Conservation (phyloP, 2,113 vertebrate species). For the Pheucticus melanocephalus region DNA sequence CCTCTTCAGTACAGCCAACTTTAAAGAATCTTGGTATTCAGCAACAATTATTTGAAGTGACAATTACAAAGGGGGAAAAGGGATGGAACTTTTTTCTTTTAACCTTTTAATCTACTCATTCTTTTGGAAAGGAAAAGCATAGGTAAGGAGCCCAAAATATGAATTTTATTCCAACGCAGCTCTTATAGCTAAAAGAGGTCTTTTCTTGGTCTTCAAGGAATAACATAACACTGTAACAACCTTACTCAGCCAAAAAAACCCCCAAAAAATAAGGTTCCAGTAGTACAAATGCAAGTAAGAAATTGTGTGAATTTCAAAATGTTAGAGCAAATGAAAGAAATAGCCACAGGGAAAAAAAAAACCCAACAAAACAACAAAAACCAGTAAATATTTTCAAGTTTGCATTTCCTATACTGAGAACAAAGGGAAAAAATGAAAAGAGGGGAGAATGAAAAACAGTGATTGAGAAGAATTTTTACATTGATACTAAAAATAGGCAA, state of each 20-base stretch:
- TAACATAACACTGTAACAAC: neutral
- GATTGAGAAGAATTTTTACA: neutral
- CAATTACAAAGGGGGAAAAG: neutral
- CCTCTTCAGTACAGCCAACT: neutral
- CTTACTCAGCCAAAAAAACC: neutral
- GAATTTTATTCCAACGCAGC: neutral
- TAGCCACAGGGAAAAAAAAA: neutral
- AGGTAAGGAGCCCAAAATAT: neutral
- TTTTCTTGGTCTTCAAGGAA: neutral
- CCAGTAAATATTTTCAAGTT: neutral
- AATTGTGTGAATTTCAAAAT: neutral
- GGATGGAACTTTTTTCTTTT: neutral
- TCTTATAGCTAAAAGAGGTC: neutral
- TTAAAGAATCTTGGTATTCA: neutral
- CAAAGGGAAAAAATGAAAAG: neutral
- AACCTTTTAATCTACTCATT: neutral
- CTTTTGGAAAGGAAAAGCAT: neutral
- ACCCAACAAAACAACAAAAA: neutral
- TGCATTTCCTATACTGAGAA: neutral
- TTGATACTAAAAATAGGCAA: neutral
- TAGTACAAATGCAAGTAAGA: neutral
- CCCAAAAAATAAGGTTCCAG: neutral
- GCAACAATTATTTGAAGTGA: neutral
- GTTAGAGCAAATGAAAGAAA: neutral
- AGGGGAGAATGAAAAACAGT: neutral